Conservation (phyloP, 2,113 vertebrate species). For the Enhydra lutris region DNA sequence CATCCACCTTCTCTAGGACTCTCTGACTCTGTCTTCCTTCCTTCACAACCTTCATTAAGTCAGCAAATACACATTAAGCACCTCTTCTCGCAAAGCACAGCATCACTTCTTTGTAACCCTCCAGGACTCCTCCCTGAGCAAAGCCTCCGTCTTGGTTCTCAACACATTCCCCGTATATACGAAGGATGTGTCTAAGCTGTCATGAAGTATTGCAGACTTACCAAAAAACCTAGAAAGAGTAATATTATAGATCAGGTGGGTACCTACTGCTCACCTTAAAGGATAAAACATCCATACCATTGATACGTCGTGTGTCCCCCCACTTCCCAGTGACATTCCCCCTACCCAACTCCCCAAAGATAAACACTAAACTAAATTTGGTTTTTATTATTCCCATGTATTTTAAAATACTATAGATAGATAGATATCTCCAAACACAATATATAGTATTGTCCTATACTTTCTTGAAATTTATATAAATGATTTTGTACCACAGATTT, state of each 20-base stretch:
- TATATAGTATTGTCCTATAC: background rate
- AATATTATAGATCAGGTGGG: background rate
- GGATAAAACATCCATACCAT: background rate
- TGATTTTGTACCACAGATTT: background rate
- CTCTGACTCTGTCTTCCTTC: conserved; percentile 24
- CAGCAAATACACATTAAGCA: background rate
- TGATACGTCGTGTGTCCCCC: background rate
- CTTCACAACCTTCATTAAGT: background rate
- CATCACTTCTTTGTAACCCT: background rate
- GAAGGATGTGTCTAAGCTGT: background rate
- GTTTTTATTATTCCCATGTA: background rate
- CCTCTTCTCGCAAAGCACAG: background rate
- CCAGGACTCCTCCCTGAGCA: background rate
- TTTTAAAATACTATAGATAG: background rate
- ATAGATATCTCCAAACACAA: background rate
- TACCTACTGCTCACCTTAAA: background rate
- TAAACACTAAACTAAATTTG: background rate
- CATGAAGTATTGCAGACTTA: background rate
- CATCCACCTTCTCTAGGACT: conserved; percentile 25
- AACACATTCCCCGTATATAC: background rate
- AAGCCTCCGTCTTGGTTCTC: background rate
- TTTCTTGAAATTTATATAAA: background rate
- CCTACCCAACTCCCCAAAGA: background rate
- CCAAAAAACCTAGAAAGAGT: background rate
- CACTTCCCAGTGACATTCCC: background rate